Conservation (phyloP, 1,140 invertebrate genomes). For the Drosophila malerkotliana region DNA sequence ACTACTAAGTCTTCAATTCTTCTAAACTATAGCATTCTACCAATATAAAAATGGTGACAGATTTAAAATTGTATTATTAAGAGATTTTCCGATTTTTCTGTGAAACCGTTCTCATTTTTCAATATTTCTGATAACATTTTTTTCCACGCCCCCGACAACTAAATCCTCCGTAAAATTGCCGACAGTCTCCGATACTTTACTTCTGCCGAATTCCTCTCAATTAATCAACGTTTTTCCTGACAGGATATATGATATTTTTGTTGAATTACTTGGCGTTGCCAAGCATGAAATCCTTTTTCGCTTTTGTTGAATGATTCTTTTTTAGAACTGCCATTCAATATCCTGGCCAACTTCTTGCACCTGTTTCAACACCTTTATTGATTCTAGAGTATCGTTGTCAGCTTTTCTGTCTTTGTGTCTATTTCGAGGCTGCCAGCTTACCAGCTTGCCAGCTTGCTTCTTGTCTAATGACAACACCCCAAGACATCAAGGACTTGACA, state of each 20-base stretch:
- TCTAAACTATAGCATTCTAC: too few species aligned
- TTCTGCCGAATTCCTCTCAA: slow-evolving; percentile 15
- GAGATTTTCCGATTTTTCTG: not conserved
- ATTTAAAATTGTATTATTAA: not conserved
- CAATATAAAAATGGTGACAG: not conserved
- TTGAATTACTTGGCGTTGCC: slow-evolving; percentile 20
- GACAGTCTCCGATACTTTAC: slow-evolving; percentile 2
- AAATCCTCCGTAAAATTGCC: slow-evolving; percentile 7
- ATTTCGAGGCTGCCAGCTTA: not conserved
- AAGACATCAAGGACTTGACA: slow-evolving; percentile 6
- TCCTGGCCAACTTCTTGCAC: slow-evolving; percentile 23
- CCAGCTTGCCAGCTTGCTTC: not conserved
- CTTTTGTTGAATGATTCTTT: slow-evolving; percentile 6
- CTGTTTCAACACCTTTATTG: slow-evolving; percentile 33
- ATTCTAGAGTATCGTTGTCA: slow-evolving; percentile 20
- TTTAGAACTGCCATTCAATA: slow-evolving; percentile 36
- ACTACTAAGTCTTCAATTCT: not conserved
- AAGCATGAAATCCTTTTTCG: slow-evolving; percentile 28
- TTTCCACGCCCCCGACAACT: not conserved
- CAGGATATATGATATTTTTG: slow-evolving; percentile 35
- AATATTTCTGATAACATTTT: not conserved
- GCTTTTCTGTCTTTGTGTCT: not conserved
- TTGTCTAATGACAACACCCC: slow-evolving; percentile 40
- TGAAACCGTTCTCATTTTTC: not conserved
- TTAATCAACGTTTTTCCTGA: slow-evolving; percentile 26